A percentile compares a stretch with the other conserved stretches of the same genome.
Evolutionary conservation across 2,888 invertebrate genomes (phyloP).

Genomic region (Nomada goodeniana): DNA sequence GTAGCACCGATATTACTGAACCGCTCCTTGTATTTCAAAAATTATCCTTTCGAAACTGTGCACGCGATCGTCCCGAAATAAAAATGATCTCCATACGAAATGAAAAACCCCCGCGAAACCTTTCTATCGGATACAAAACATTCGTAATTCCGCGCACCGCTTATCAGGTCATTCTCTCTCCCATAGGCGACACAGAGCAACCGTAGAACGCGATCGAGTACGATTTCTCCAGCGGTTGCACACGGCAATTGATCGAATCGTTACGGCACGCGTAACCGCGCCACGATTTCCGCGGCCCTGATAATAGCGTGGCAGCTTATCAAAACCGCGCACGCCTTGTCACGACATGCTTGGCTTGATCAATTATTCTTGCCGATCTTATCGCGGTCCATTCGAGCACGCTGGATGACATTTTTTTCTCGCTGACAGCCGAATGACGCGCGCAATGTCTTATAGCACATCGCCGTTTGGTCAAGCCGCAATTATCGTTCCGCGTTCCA

Average conservation of each 20-base stretch:
- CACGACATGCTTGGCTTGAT: constrained; percentile 20
- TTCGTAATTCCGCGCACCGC: not conserved
- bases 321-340: constrained; percentile 20
- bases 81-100: not conserved
- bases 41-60: too few species aligned
- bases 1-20: not conserved
- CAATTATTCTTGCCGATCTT: constrained; percentile 53
- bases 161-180: too few species aligned
- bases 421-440: constrained; percentile 25
- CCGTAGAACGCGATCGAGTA: not conserved
- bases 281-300: not conserved
- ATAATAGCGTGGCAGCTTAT: constrained; percentile 10
- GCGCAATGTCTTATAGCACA: constrained; percentile 19
- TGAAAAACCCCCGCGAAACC: not conserved
- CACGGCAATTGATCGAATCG: constrained; percentile 20
- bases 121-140: not conserved
- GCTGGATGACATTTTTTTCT: constrained; percentile 12
- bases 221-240: constrained; percentile 17
- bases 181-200: constrained; percentile 5
- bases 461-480: constrained; percentile 33
- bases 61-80: not conserved
- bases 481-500: constrained; percentile 62
- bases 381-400: constrained; percentile 19
- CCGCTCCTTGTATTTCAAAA: not conserved
- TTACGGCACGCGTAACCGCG: constrained; percentile 11